A percentile compares a stretch with the other conserved stretches of the same genome.
phyloP scores from a whole-genome alignment of 2,113 vertebrate genomes.

The Coturnix japonica region DNA sequence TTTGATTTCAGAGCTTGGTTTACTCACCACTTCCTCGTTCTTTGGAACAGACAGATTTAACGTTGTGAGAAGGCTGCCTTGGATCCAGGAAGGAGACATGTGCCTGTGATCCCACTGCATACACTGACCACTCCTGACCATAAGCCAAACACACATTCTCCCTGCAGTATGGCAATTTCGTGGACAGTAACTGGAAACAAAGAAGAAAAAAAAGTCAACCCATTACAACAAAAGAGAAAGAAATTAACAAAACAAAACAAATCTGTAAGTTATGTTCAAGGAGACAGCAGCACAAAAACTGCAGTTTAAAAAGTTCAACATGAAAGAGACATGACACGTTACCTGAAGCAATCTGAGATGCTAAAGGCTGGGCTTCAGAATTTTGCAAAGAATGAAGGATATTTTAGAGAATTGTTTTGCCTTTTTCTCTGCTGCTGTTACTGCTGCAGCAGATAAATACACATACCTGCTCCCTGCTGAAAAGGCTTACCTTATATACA shows the following conservation, averaged over 20 bases:
- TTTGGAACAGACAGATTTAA: conserved; percentile 93
- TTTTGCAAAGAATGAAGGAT: background rate
- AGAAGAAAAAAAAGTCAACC: background rate
- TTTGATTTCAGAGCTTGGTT: background rate
- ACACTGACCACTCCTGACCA: conserved; percentile 96
- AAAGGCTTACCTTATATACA: background rate
- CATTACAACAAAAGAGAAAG: background rate
- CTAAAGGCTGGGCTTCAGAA: background rate
- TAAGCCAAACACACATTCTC: conserved; percentile 98
- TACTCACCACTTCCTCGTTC: conserved; percentile 94
- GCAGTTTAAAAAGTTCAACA: background rate
- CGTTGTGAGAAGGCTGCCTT: conserved; percentile 88
- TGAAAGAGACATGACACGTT: background rate
- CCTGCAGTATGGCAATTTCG: conserved; percentile 95
- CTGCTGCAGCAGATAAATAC: background rate
- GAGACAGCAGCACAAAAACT: background rate
- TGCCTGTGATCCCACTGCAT: conserved; percentile 96
- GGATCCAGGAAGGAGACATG: conserved; percentile 98
- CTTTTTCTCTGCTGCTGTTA: background rate
- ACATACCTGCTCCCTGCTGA: background rate
- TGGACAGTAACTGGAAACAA: conserved; percentile 88
- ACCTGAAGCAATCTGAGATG: background rate
- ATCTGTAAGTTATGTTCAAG: background rate
- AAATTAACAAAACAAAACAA: background rate
- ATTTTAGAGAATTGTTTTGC: background rate